Evolutionary conservation across 1,140 invertebrate genomes (phyloP).

Genomic region (Drosophila pectinifera): DNA sequence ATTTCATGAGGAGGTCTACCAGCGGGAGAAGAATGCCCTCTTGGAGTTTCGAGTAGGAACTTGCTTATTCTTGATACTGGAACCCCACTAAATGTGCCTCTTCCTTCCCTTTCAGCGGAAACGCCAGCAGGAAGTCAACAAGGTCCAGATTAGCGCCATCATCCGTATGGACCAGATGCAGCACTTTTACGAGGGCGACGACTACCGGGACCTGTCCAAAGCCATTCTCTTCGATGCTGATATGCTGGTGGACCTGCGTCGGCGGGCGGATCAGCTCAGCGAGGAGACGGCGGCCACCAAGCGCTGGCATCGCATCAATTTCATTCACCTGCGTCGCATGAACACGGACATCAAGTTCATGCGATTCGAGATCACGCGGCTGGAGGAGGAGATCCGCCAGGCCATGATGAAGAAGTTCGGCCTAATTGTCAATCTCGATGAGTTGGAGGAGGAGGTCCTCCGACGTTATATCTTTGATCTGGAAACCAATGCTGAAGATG

Average conservation of each 20-base stretch:
- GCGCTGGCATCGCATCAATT: slow-evolving; percentile 86
- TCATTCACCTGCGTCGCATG: slow-evolving; percentile 86
- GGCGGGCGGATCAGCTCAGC: slow-evolving; percentile 88
- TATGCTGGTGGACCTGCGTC: slow-evolving; percentile 86
- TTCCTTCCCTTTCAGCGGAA: slow-evolving; percentile 86
- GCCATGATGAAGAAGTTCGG: slow-evolving; percentile 88
- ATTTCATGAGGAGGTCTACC: slow-evolving; percentile 67
- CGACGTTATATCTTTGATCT: slow-evolving; percentile 86
- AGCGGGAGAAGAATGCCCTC: slow-evolving; percentile 66
- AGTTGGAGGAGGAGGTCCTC: slow-evolving; percentile 87
- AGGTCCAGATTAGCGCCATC: slow-evolving; percentile 88
- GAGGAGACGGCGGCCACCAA: slow-evolving; percentile 87
- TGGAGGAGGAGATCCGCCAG: slow-evolving; percentile 86
- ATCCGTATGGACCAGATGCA: slow-evolving; percentile 89
- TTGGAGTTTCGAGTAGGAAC: slow-evolving; percentile 58
- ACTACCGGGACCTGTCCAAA: slow-evolving; percentile 86
- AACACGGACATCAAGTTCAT: slow-evolving; percentile 87
- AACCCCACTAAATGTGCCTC: no score
- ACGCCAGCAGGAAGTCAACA: slow-evolving; percentile 89
- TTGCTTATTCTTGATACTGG: neutral
- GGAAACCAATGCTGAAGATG: slow-evolving; percentile 85
- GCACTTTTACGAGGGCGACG: slow-evolving; percentile 86
- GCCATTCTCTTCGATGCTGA: slow-evolving; percentile 88
- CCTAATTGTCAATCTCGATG: slow-evolving; percentile 85
- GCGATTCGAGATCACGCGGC: slow-evolving; percentile 85